phyloP scores from a whole-genome alignment of 2,797 vertebrate genomes.

The Phrynocephalus guinanensis region DNA sequence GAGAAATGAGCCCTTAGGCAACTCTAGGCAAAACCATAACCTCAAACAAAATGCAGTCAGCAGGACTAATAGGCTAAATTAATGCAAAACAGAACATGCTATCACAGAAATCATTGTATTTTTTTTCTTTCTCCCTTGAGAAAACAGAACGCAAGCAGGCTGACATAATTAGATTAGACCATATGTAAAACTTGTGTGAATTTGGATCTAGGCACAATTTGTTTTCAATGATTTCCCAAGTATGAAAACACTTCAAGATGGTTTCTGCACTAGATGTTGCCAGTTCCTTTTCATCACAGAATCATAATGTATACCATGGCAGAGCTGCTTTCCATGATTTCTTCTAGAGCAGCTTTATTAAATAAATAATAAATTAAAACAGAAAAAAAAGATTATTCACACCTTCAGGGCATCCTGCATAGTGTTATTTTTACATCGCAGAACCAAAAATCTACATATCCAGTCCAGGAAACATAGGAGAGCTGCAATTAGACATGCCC shows the following conservation, averaged over 20 bases:
- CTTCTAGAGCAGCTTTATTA: background rate
- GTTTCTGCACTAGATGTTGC: background rate
- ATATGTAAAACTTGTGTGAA: background rate
- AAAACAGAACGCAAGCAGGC: background rate
- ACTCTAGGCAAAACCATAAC: constrained; percentile 37
- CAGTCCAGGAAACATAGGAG: background rate
- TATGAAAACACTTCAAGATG: background rate
- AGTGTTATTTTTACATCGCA: background rate
- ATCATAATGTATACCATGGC: background rate
- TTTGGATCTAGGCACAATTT: background rate
- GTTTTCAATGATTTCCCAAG: constrained; percentile 13
- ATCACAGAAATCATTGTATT: background rate
- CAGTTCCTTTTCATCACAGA: background rate
- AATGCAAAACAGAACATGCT: constrained; percentile 44
- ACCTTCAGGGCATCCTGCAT: background rate
- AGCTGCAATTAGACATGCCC: background rate
- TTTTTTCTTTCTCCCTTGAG: background rate
- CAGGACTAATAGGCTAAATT: constrained; percentile 36
- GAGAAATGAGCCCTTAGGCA: constrained; percentile 31
- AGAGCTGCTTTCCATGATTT: background rate
- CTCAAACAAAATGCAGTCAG: constrained; percentile 45
- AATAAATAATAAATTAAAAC: background rate
- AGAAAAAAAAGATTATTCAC: background rate
- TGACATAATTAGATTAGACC: background rate
- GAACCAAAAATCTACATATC: background rate